Conservation (phyloP, 2,888 invertebrate species). For the Phytoseiulus persimilis region DNA sequence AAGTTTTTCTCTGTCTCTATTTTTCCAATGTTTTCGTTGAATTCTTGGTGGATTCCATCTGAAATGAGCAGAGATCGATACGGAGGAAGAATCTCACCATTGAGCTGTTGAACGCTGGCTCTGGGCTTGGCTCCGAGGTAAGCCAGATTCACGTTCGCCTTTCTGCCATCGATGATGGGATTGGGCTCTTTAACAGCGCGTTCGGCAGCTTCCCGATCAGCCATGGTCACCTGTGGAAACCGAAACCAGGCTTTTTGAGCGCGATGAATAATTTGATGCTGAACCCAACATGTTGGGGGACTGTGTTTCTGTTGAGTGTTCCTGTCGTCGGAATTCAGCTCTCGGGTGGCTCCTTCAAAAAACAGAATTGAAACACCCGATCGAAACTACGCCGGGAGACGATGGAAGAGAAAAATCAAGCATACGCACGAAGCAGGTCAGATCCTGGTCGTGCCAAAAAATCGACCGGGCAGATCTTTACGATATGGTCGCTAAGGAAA, state of each 20-base stretch:
- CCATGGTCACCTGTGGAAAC: constrained; percentile 85
- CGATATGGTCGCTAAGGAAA: neutral
- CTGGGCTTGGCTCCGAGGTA: constrained; percentile 93
- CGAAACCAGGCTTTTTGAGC: constrained; percentile 39
- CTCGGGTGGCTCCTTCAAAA: no score
- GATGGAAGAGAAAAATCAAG: neutral
- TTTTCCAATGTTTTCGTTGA: no score
- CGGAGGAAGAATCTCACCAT: neutral
- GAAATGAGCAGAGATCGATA: no score
- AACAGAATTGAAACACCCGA: neutral
- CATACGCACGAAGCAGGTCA: neutral
- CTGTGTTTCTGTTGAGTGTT: no score
- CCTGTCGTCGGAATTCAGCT: no score
- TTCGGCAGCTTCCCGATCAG: constrained; percentile 84
- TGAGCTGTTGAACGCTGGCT: constrained; percentile 57
- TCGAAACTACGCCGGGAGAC: neutral
- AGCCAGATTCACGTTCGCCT: constrained; percentile 95
- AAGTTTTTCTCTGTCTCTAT: no score
- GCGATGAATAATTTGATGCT: neutral
- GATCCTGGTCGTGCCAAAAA: neutral
- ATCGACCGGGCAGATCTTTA: neutral
- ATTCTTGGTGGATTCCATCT: no score
- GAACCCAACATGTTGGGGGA: no score
- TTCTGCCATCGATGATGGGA: constrained; percentile 94
- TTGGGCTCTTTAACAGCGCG: constrained; percentile 95